phyloP scores from a whole-genome alignment of 2,797 vertebrate species.

The Nannoperca obscura region DNA sequence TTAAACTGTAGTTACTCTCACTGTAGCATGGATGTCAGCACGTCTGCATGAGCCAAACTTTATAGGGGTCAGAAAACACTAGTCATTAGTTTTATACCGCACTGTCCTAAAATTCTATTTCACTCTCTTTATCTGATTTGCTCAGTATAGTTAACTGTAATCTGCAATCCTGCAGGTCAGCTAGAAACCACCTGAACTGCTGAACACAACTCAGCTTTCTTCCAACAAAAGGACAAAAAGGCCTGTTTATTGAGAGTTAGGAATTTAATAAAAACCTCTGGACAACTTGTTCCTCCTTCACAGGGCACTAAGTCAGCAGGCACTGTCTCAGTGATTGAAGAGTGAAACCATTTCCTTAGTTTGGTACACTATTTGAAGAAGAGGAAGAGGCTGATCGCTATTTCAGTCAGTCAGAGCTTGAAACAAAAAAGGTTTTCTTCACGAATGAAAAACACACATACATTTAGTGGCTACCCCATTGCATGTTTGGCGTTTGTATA shows the following conservation, averaged over 20 bases:
- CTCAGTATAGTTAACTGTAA: neutral
- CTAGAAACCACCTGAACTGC: neutral
- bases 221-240: neutral
- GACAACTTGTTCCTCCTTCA: neutral
- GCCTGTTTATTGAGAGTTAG: neutral
- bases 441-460: neutral
- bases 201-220: neutral
- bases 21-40: constrained; percentile 5
- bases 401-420: neutral
- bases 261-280: neutral
- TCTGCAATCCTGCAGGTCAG: neutral
- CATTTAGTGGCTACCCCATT: neutral
- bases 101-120: neutral
- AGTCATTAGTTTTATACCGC: neutral
- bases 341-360: neutral
- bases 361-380: neutral
- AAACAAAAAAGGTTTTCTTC: constrained; percentile 5
- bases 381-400: neutral
- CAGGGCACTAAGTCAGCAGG: neutral
- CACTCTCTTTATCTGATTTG: neutral
- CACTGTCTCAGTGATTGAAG: neutral
- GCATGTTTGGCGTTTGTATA: neutral
- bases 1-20: neutral
- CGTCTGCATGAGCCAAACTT: constrained; percentile 1
- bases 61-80: constrained; percentile 10